Evolutionary conservation across 2,113 vertebrate genomes (phyloP), one percentile per base, ranked within the genome.

Genomic region (Xenopus borealis): DNA sequence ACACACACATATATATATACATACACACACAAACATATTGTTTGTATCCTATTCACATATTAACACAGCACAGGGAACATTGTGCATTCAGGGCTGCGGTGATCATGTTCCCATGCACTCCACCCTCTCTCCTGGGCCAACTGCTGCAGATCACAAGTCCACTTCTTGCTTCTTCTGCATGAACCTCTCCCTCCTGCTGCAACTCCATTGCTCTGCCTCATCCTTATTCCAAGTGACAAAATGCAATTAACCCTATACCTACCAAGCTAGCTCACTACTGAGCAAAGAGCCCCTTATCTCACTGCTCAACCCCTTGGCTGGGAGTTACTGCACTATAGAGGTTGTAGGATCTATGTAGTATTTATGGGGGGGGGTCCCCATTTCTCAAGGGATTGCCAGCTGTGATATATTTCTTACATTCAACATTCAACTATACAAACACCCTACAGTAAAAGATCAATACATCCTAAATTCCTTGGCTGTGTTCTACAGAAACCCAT

Each of bases 131-230:
- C 66, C 66, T 69, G 66, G 58, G 66, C 44, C 71, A 66, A 18
- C 33, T 65, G 18, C 33, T 65, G 71, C 52, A 73, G 71, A 73
- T 73, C 71, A 62, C 69, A 72, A 55, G 71, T 65, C 71, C 58
- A 66, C 62, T 73, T 66, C 61, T 61, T 23, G 58, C 23, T 50
- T 65, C 19, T 55, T n/a, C 30, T 27, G 40, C 46, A 16, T 30
- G 9, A 62, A 27, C 40, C 57, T 63, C 70, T 63, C 70, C 70
- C 70, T 72, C 59, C 46, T 64, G 46, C 30, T 72, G 46, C 59
- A 62, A 62, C 23, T 44, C 27, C 58, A 27, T 47, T 40, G 33
- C 33, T 40, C 33, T 50, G 46, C 13, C 46, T 50, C 10, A 50
- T 50, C 27, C 59, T 72, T 44, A 10, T 45, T 62, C 6, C 16